Conservation (phyloP, 2,797 vertebrate genomes). For the Labeo calbasu region DNA sequence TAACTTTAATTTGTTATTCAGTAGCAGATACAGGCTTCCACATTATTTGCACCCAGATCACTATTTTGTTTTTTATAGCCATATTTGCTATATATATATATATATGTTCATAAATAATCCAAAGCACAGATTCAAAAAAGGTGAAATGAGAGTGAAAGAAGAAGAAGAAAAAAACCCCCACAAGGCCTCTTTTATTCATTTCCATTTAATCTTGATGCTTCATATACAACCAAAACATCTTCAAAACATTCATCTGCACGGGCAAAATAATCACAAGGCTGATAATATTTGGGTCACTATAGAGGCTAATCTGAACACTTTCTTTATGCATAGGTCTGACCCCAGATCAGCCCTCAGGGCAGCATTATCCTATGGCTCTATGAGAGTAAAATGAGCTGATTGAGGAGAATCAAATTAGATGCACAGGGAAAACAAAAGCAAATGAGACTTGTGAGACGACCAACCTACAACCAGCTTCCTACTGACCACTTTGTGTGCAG, state of each 20-base stretch:
- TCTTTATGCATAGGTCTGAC: neutral
- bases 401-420: conserved; percentile 12
- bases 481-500: neutral
- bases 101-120: neutral
- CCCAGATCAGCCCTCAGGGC: conserved; percentile 2
- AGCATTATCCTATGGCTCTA: conserved; percentile 3
- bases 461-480: conserved; percentile 11
- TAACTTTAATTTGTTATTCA: too few relatives aligned
- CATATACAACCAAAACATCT: conserved; percentile 27
- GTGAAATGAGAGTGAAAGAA: too few relatives aligned
- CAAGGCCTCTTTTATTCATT: neutral
- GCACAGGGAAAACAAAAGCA: neutral
- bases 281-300: conserved; percentile 20
- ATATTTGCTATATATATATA: too few relatives aligned
- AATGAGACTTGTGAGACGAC: neutral
- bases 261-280: conserved; percentile 28
- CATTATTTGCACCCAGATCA: neutral
- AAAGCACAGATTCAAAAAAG: neutral
- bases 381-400: neutral
- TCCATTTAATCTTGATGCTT: conserved; percentile 37
- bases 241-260: conserved; percentile 22
- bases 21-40: too few relatives aligned
- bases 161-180: too few relatives aligned
- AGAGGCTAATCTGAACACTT: neutral
- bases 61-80: neutral